Evolutionary conservation across 2,888 invertebrate species (phyloP), one percentile per base, ranked within the genome.

Genomic region (Xestia xanthographa): DNA sequence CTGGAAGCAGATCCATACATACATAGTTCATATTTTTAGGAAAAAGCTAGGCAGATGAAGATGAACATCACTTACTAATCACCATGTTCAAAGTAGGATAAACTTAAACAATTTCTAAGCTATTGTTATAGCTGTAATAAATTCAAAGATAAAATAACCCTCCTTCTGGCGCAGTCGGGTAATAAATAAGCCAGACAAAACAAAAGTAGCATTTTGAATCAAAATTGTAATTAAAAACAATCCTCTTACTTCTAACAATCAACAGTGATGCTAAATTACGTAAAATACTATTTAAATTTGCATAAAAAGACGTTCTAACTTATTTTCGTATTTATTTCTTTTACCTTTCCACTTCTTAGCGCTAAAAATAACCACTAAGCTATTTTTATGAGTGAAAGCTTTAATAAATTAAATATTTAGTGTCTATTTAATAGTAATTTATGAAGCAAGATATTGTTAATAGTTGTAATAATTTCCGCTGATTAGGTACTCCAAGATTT

Each of bases 261-360:
- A 65, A 56, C 48, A 20, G n/a, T 14, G 3, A 29, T 12, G 5
- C 5, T 53, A 43, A 41, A 68, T 77, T 60, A 75, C 66, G 34
- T 66, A 66, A 53, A 48, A 38, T n/a, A 38, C 38, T 6, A 80
- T 68, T 72, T 14, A 5, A 56, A 80, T 71, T 80, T 58, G 20
- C 75, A 76, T 80, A 60, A 29, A 50, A 43, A 50, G 34, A 29
- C n/a, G 12, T 53, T 68, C 2, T 14, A 22, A 53, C 26, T 75
- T 60, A 60, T 22, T 70, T 48, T 63, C 1, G 41, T 41, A 26
- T 34, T 68, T 66, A 22, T n/a, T 56, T 29, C 5, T 17, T 56
- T 50, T 67, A 63, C 67, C 63, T 65, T 76, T 80, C 56, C 56
- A 63, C 45, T 67, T 50, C 20, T 63, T 66, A n/a, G 43, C 12